Conservation (phyloP, 2,797 vertebrate species). For the Zenarchopterus dispar region DNA sequence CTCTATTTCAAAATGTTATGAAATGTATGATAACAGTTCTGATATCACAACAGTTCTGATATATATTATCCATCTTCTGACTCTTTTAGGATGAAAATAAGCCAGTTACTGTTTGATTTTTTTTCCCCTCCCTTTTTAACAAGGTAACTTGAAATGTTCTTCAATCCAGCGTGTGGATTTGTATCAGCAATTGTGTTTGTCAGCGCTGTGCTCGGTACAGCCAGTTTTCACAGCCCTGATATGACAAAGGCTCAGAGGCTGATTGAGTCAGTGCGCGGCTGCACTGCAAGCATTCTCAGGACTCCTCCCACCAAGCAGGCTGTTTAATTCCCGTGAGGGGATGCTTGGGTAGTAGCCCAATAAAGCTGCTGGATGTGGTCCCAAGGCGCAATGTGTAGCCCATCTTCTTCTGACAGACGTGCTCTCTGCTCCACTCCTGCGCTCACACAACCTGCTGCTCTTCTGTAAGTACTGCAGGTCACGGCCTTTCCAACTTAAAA, state of each 20-base stretch:
- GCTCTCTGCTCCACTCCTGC: conserved; percentile 49
- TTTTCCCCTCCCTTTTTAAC: too few species aligned
- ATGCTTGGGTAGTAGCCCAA: conserved; percentile 66
- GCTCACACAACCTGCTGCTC: conserved; percentile 51
- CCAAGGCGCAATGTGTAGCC: conserved; percentile 70
- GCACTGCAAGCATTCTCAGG: conserved; percentile 40
- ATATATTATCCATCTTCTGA: too few species aligned
- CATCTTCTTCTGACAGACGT: conserved; percentile 62
- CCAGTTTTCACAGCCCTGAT: conserved; percentile 14
- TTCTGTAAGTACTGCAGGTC: conserved; percentile 58
- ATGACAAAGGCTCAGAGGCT: conserved; percentile 39
- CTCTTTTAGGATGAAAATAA: too few species aligned
- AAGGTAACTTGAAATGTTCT: too few species aligned
- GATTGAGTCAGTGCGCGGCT: conserved; percentile 27
- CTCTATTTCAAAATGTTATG: too few species aligned
- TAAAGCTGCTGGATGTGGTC: conserved; percentile 74
- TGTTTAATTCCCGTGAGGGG: conserved; percentile 68
- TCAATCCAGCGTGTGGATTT: too few species aligned
- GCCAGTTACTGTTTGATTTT: too few species aligned
- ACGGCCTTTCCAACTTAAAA: conserved; percentile 33
- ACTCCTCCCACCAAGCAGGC: conserved; percentile 65
- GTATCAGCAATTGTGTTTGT: too few species aligned
- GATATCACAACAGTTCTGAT: too few species aligned
- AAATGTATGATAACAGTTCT: too few species aligned
- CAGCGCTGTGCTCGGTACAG: background rate